Evolutionary conservation across 2,888 invertebrate species (phyloP).

Genomic region (Eristalinus sepulchralis): DNA sequence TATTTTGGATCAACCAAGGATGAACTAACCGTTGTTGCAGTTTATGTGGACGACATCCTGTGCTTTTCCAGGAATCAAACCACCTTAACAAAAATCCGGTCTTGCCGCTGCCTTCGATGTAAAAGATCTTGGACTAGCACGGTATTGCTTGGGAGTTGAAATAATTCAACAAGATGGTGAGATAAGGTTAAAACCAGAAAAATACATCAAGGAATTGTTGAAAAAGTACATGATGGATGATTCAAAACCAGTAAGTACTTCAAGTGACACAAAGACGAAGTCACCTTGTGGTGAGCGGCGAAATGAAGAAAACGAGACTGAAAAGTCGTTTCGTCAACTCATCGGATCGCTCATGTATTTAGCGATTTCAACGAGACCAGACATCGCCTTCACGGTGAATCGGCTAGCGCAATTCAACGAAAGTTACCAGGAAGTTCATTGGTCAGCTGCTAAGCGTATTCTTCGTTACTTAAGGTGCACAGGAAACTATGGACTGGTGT

Average conservation of each 20-base stretch:
- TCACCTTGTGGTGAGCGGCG: neutral
- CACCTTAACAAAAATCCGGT: too few species aligned
- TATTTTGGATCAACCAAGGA: too few species aligned
- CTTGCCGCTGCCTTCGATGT: neutral
- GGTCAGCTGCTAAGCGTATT: conserved; percentile 29
- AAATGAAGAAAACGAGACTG: too few species aligned
- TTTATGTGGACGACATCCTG: neutral
- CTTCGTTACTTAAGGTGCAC: neutral
- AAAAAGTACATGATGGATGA: conserved; percentile 29
- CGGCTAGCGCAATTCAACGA: conserved; percentile 11
- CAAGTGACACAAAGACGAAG: conserved; percentile 17
- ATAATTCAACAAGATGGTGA: conserved; percentile 22
- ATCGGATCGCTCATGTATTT: conserved; percentile 36
- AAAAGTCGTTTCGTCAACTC: conserved; percentile 21
- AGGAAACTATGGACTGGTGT: conserved; percentile 2
- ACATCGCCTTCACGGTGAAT: conserved; percentile 1
- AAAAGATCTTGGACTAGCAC: too few species aligned
- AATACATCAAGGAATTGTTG: conserved; percentile 20
- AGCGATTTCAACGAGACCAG: conserved; percentile 5
- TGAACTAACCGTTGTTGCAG: conserved; percentile 16
- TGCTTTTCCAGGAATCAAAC: too few species aligned
- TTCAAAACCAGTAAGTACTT: conserved; percentile 26
- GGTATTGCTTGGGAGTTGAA: neutral
- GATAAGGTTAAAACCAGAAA: conserved; percentile 15
- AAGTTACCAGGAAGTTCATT: too few species aligned